A percentile compares a stretch with the other conserved stretches of the same genome.
phyloP scores from a whole-genome alignment of 35 echinoderm and acorn worm genomes.

The Apostichopus californicus region DNA sequence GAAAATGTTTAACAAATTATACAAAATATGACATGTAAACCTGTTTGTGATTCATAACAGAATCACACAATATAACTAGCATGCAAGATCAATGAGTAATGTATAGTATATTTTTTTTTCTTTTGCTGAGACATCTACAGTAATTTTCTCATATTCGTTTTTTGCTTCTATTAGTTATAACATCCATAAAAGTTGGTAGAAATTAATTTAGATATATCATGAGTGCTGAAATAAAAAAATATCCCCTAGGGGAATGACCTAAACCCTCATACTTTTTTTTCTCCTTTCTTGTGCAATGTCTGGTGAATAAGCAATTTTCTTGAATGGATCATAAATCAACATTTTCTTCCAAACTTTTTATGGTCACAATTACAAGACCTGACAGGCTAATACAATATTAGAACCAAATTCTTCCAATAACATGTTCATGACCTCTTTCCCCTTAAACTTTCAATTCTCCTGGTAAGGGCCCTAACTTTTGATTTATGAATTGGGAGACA shows the following conservation, averaged over 20 bases:
- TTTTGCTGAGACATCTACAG: background rate
- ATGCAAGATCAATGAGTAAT: background rate
- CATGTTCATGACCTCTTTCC: conserved; percentile 8
- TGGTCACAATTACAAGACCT: background rate
- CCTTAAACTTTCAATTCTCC: conserved; percentile 12
- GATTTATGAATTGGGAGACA: conserved; percentile 32
- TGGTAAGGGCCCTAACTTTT: background rate
- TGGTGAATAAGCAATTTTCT: conserved; percentile 32
- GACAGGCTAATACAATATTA: conserved; percentile 8
- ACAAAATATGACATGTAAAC: no score
- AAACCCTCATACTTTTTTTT: conserved; percentile 22
- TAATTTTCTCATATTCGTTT: background rate
- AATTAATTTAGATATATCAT: conserved; percentile 36
- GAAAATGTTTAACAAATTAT: no score
- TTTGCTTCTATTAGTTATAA: no score
- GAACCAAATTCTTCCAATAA: background rate
- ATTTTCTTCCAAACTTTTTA: background rate
- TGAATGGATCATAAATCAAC: conserved; percentile 12
- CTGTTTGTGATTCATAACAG: no score
- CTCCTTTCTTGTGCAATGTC: background rate
- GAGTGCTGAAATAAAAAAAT: conserved; percentile 13
- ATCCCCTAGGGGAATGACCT: conserved; percentile 29
- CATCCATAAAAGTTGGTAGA: background rate
- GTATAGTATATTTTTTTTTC: background rate
- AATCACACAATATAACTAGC: background rate